Percentiles rank a stretch among this genome's conserved stretches.
Conservation (phyloP, 2,888 invertebrate species). For the Stegophylla sp. region DNA sequence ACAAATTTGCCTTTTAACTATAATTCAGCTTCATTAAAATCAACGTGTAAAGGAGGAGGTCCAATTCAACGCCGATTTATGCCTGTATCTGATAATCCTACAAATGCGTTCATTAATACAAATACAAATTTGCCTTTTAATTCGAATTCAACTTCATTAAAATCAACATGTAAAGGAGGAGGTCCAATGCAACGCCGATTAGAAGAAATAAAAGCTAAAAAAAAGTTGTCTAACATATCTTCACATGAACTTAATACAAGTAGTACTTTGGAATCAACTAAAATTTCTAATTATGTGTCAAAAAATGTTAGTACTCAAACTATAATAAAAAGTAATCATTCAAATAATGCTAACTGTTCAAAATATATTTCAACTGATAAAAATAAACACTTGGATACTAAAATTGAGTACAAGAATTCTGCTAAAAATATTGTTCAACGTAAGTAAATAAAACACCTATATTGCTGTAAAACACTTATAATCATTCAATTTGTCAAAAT, state of each 20-base stretch:
- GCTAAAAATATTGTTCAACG: background rate
- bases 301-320: background rate
- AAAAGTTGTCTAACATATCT: background rate
- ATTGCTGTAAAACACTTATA: too few species aligned
- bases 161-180: background rate
- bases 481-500: too few species aligned
- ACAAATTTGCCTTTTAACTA: too few species aligned
- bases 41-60: too few species aligned
- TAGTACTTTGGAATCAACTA: background rate
- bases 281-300: background rate
- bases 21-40: background rate
- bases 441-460: constrained; percentile 39
- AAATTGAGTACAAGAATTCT: background rate
- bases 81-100: too few species aligned
- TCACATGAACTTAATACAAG: background rate
- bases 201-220: constrained; percentile 40
- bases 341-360: too few species aligned
- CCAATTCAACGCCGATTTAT: too few species aligned
- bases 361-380: background rate
- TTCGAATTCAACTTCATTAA: background rate
- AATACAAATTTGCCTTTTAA: too few species aligned
- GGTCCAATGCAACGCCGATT: constrained; percentile 41
- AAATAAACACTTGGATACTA: background rate
- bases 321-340: background rate
- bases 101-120: too few species aligned